Evolutionary conservation across 2,888 invertebrate genomes (phyloP), one percentile per base, ranked within the genome.

Genomic region (Achlya flavicornis): DNA sequence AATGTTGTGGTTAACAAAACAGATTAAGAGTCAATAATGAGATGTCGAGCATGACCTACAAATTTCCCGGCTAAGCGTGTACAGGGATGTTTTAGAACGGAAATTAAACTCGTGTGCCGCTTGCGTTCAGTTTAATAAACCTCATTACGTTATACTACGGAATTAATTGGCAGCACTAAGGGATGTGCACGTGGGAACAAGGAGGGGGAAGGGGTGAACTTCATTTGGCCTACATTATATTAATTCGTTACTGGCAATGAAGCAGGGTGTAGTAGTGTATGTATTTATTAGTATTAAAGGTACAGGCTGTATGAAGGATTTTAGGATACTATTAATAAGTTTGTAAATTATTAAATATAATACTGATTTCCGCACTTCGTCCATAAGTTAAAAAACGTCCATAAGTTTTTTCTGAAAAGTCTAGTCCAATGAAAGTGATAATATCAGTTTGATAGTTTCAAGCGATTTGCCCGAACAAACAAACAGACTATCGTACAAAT

Each of bases 111-210:
- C 19, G 38, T 26, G 59, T 10, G 16, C 38, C 16, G 58, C 58
- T 12, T 33, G 35, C 43, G 43, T 11, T 26, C 60, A 12, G 58
- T 32, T 58, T 58, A 58, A 12, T 60, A 60, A 19, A 60, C 60
- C 60, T 60, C 60, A 60, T 60, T 60, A 60, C 26, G 60, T 60
- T 60, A 19, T 41, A 41, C 35, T 60, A 11, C 41, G 60, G 60
- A 43, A 60, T 60, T 60, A 60, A 60, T 60, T 60, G 60, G 60
- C 35, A 59, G 32, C 35, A 33, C n/a, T 58, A n/a, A 58, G 14
- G 14, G 57, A 26, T 41, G 58, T 58, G 58, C 58, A n/a, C 7
- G n/a, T n/a, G 58, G 35, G 38, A 33, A 1, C n/a, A 16, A 14
- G 57, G 26, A 26, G n/a, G n/a, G 8, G 33, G 38, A 6, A 7